Conservation (phyloP, 1,140 invertebrate genomes). For the Eriocheir sinensis region DNA sequence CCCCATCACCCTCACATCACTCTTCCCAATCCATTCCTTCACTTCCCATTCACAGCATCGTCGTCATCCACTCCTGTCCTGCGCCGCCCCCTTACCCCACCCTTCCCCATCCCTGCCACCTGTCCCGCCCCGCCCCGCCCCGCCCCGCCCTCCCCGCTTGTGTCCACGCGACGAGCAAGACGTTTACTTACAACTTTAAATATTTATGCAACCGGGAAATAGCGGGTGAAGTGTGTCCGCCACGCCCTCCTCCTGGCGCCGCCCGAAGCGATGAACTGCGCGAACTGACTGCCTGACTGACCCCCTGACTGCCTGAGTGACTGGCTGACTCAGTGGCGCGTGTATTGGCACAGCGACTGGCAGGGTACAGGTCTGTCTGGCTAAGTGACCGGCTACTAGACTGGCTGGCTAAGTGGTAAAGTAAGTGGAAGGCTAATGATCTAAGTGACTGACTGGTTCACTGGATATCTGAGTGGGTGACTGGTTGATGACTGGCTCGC, state of each 20-base stretch:
- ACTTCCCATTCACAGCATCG: neutral
- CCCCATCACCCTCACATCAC: neutral
- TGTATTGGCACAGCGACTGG: too few species aligned
- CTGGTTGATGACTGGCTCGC: too few species aligned
- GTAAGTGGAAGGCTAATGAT: neutral
- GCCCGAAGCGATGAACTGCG: neutral
- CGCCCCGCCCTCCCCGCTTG: neutral
- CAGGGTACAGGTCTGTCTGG: too few species aligned
- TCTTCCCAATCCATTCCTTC: neutral
- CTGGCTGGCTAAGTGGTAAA: neutral
- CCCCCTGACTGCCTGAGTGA: neutral
- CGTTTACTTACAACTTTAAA: conserved; percentile 26
- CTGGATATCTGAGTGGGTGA: neutral
- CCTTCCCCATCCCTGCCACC: neutral
- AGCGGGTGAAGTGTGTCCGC: neutral
- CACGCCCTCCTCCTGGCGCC: neutral
- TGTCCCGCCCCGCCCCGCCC: neutral
- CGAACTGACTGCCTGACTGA: neutral
- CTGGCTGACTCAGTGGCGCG: neutral
- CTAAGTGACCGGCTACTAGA: neutral
- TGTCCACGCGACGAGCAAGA: conserved; percentile 2
- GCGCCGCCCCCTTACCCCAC: neutral
- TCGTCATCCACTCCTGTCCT: neutral
- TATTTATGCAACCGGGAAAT: neutral
- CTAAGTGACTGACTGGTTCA: neutral